Evolutionary conservation across 2,797 vertebrate species (phyloP).

Genomic region (Mormyrus proboscirostris): DNA sequence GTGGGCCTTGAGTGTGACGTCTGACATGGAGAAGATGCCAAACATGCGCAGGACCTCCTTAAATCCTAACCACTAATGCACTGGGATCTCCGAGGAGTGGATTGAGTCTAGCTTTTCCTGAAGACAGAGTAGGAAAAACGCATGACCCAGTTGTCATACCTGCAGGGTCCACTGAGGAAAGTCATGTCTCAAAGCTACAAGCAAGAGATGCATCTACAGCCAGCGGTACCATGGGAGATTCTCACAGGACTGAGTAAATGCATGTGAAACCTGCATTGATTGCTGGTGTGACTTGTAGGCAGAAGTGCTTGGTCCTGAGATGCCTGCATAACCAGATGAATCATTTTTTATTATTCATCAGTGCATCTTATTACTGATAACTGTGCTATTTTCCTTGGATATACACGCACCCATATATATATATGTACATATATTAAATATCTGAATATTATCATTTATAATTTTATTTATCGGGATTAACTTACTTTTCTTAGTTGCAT

Average conservation of each 20-base stretch:
- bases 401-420: neutral
- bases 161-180: neutral
- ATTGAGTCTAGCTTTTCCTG: neutral
- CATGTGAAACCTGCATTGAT: neutral
- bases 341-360: constrained; percentile 4
- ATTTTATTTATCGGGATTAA: neutral
- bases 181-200: neutral
- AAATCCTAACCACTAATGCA: neutral
- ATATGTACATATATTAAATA: neutral
- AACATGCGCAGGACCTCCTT: neutral
- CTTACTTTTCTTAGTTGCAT: neutral
- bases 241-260: neutral
- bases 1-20: neutral
- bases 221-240: neutral
- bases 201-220: neutral
- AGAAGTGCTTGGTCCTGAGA: neutral
- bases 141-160: neutral
- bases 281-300: neutral
- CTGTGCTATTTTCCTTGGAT: neutral
- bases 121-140: neutral
- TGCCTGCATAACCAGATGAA: neutral
- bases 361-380: neutral
- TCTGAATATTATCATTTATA: neutral
- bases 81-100: neutral
- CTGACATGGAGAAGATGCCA: neutral